Percentiles rank a stretch among this genome's conserved stretches.
phyloP scores from a whole-genome alignment of 2,113 vertebrate species.

The Leptosomus discolor region DNA sequence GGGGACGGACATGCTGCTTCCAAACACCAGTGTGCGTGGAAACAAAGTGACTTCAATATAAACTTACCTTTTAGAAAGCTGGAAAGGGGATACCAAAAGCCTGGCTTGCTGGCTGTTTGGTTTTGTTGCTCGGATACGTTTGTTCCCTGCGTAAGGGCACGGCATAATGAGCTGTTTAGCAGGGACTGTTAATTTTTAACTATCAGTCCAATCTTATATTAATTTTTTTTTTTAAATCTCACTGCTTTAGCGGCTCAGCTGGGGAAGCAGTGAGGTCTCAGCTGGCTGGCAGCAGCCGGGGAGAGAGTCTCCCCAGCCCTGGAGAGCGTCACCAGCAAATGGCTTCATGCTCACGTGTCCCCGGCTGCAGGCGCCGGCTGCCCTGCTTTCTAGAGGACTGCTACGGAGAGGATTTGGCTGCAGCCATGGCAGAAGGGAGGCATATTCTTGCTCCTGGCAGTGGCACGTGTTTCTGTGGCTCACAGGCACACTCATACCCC shows the following conservation, averaged over 20 bases:
- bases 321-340: background rate
- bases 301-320: background rate
- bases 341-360: background rate
- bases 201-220: background rate
- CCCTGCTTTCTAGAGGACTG: background rate
- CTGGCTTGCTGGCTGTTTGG: background rate
- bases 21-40: background rate
- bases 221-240: background rate
- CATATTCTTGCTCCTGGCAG: background rate
- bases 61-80: background rate
- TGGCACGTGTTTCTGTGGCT: background rate
- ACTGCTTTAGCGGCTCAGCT: background rate
- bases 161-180: background rate
- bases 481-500: accelerated
- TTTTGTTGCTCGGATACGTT: slow-evolving; percentile 10
- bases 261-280: background rate
- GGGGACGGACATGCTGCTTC: background rate
- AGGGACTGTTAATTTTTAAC: background rate
- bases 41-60: background rate
- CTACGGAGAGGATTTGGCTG: accelerated
- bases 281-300: background rate
- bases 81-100: background rate
- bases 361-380: background rate
- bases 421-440: background rate
- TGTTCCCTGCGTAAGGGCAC: background rate